Conservation (phyloP, 1,140 invertebrate genomes). For the Drosophila insularis region DNA sequence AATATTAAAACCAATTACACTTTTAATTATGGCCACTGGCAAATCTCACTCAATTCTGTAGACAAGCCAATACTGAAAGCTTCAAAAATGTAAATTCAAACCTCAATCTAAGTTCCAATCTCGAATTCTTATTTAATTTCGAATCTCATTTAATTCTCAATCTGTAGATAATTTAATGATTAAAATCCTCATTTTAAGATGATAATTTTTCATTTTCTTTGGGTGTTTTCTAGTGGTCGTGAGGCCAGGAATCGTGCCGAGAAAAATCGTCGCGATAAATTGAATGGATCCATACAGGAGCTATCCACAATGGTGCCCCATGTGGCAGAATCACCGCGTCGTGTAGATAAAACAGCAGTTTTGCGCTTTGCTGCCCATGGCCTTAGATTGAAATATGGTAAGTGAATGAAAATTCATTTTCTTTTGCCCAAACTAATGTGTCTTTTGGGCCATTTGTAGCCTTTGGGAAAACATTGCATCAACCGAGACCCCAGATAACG, state of each 20-base stretch:
- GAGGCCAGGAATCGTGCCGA: slow-evolving; percentile 92
- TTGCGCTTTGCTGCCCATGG: slow-evolving; percentile 91
- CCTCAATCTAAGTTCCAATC: too few relatives aligned
- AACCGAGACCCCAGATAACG: slow-evolving; percentile 69
- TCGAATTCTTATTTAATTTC: too few relatives aligned
- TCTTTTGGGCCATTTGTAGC: slow-evolving; percentile 65
- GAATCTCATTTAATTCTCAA: too few relatives aligned
- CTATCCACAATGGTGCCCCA: slow-evolving; percentile 92
- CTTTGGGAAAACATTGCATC: slow-evolving; percentile 83
- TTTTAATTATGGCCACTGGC: too few relatives aligned
- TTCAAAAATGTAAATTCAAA: too few relatives aligned
- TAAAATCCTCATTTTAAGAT: too few relatives aligned
- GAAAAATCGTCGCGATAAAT: slow-evolving; percentile 93
- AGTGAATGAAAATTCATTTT: slow-evolving; percentile 4
- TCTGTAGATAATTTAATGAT: too few relatives aligned
- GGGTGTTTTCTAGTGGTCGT: slow-evolving; percentile 87
- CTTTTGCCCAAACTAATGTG: too few relatives aligned
- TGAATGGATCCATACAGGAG: slow-evolving; percentile 93
- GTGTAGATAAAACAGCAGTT: slow-evolving; percentile 95
- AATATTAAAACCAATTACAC: too few relatives aligned
- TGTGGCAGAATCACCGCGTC: slow-evolving; percentile 89
- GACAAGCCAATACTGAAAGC: too few relatives aligned
- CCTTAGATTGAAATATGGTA: slow-evolving; percentile 83
- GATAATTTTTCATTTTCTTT: background rate
- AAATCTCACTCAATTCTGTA: too few relatives aligned